Evolutionary conservation across 92 coral and sea anemone genomes (phyloP).

Genomic region (Palythoa grandiflora): DNA sequence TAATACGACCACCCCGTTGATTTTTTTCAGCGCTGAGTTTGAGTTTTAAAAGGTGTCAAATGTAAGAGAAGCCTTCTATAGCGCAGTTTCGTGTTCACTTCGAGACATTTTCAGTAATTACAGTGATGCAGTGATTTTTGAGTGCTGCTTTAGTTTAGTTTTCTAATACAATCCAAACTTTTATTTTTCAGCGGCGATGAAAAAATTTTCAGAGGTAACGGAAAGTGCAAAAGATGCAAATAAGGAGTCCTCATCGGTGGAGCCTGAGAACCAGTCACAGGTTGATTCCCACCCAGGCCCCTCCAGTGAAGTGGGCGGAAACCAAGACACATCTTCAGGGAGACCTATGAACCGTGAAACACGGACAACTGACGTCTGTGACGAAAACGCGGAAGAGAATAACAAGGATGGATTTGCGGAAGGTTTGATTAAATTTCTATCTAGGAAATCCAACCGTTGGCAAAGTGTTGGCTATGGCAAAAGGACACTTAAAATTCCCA

Average conservation of each 20-base stretch:
- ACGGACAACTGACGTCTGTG: not conserved
- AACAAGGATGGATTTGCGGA: not conserved
- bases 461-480: too few relatives aligned
- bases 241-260: conserved; percentile 5
- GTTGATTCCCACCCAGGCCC: not conserved
- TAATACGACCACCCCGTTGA: too few relatives aligned
- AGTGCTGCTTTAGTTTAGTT: not conserved
- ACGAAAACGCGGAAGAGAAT: not conserved
- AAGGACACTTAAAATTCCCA: not conserved
- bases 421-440: not conserved
- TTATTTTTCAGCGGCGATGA: conserved; percentile 67
- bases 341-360: not conserved
- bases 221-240: conserved; percentile 53
- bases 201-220: conserved; percentile 53
- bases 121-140: not conserved
- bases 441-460: too few relatives aligned
- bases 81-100: too few relatives aligned
- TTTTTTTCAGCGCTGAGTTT: too few relatives aligned
- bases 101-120: too few relatives aligned
- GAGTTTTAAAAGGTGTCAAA: too few relatives aligned
- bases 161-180: not conserved
- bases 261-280: not conserved
- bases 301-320: not conserved
- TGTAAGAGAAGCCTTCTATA: too few relatives aligned
- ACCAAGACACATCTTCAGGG: not conserved